Evolutionary conservation across 1,140 invertebrate genomes (phyloP).

Genomic region (Agraylea sexmaculata): DNA sequence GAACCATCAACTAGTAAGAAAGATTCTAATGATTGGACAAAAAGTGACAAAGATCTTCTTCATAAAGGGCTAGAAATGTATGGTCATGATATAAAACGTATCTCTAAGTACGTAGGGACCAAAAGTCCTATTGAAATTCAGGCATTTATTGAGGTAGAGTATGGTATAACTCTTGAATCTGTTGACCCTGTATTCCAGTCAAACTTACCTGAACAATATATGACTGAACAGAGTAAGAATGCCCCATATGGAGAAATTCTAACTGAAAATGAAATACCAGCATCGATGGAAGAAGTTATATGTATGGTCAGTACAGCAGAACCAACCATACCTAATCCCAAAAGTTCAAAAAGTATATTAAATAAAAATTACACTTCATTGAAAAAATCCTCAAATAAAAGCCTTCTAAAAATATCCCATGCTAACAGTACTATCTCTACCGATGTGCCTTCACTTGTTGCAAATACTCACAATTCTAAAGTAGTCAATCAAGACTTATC

Average conservation of each 20-base stretch:
- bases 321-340: slow-evolving; percentile 31
- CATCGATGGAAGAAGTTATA: slow-evolving; percentile 41
- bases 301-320: slow-evolving; percentile 39
- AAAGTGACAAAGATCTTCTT: slow-evolving; percentile 45
- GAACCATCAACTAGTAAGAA: slow-evolving; percentile 12
- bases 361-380: slow-evolving; percentile 8
- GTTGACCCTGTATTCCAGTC: slow-evolving; percentile 21
- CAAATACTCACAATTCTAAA: no score
- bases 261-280: slow-evolving; percentile 33
- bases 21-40: slow-evolving; percentile 31
- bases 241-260: slow-evolving; percentile 31
- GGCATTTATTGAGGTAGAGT: slow-evolving; percentile 35
- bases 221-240: slow-evolving; percentile 5
- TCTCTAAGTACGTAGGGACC: slow-evolving; percentile 51
- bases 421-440: no score
- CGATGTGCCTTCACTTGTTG: no score
- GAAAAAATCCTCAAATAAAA: slow-evolving; percentile 13
- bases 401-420: slow-evolving; percentile 11
- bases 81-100: slow-evolving; percentile 48
- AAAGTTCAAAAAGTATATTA: slow-evolving; percentile 15
- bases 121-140: slow-evolving; percentile 49
- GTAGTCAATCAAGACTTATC: no score
- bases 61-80: slow-evolving; percentile 49
- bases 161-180: slow-evolving; percentile 31
- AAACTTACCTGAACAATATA: not conserved